A percentile compares a stretch with the other conserved stretches of the same genome.
phyloP scores from a whole-genome alignment of 2,888 invertebrate species.

The Spisula subtruncata region DNA sequence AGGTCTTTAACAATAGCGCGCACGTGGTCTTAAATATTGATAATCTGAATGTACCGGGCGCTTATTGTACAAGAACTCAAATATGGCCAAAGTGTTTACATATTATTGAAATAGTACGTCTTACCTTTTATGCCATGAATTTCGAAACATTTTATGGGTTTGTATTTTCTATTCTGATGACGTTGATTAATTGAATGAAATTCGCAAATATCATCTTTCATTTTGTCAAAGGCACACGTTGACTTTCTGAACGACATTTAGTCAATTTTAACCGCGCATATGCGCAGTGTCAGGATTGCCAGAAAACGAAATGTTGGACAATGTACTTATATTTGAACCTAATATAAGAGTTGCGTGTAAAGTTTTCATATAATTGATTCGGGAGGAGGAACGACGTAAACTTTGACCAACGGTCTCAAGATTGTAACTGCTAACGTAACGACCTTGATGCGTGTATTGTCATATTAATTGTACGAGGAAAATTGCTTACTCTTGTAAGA shows the following conservation, averaged over 20 bases:
- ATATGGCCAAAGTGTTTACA: not conserved
- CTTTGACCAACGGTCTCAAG: too few relatives aligned
- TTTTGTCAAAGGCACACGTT: not conserved
- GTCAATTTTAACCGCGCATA: not conserved
- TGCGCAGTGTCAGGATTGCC: not conserved
- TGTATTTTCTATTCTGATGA: not conserved
- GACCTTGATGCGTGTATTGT: too few relatives aligned
- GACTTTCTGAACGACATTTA: not conserved
- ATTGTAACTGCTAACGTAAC: too few relatives aligned
- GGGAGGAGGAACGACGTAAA: too few relatives aligned
- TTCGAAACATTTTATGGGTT: not conserved
- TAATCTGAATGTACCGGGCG: not conserved
- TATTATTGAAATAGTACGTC: not conserved
- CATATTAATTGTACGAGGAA: too few relatives aligned
- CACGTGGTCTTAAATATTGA: conserved; percentile 28
- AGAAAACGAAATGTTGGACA: too few relatives aligned
- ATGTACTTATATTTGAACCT: too few relatives aligned
- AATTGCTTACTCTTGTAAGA: too few relatives aligned
- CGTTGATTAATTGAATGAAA: not conserved
- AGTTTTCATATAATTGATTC: too few relatives aligned
- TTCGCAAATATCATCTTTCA: not conserved
- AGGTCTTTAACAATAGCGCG: conserved; percentile 22
- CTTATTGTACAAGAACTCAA: not conserved
- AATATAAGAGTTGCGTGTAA: too few relatives aligned
- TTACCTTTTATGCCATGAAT: not conserved